These are phyloP conservation scores for Brachypterus glaber DNA, from an alignment of 2,888 invertebrate species.

Conservation along the genomic window DNA sequence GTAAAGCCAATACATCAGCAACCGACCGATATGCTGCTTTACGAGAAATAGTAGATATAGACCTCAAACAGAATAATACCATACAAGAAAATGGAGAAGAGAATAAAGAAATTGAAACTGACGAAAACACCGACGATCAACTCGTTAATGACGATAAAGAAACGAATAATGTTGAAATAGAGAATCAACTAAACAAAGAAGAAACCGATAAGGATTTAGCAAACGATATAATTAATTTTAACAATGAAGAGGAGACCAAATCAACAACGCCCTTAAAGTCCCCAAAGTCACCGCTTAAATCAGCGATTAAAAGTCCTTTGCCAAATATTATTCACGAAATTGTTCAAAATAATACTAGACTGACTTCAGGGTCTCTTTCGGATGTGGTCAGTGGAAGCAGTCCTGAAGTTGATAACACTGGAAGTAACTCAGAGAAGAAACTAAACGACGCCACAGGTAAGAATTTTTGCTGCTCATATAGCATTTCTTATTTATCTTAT, in stretches of 20 bases:
- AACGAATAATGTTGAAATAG: slow-evolving; percentile 16
- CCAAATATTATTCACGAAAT: slow-evolving; percentile 37
- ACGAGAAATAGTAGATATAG: slow-evolving; percentile 53
- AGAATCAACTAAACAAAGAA: slow-evolving; percentile 18
- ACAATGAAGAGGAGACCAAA: slow-evolving; percentile 17
- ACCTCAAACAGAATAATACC: slow-evolving; percentile 31
- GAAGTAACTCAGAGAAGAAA: slow-evolving; percentile 35
- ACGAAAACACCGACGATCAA: slow-evolving; percentile 47
- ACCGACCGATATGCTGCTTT: slow-evolving; percentile 63
- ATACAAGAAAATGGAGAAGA: slow-evolving; percentile 39
- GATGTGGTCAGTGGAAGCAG: slow-evolving; percentile 56
- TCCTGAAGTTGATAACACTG: slow-evolving; percentile 50
- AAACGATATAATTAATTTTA: neutral
- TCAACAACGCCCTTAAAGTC: slow-evolving; percentile 23
- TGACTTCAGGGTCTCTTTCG: slow-evolving; percentile 53
- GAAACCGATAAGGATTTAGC: slow-evolving; percentile 10
- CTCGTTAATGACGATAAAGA: slow-evolving; percentile 26
- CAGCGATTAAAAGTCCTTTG: slow-evolving; percentile 38
- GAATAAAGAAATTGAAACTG: slow-evolving; percentile 44
- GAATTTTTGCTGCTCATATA: slow-evolving; percentile 5
- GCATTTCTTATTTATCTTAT: neutral
- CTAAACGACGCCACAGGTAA: slow-evolving; percentile 36
- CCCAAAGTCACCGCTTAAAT: slow-evolving; percentile 21
- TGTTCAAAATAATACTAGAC: slow-evolving; percentile 32
- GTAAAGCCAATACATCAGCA: slow-evolving; percentile 8